phyloP scores from a whole-genome alignment of 2,888 invertebrate genomes.

The Chrysolina haemoptera region DNA sequence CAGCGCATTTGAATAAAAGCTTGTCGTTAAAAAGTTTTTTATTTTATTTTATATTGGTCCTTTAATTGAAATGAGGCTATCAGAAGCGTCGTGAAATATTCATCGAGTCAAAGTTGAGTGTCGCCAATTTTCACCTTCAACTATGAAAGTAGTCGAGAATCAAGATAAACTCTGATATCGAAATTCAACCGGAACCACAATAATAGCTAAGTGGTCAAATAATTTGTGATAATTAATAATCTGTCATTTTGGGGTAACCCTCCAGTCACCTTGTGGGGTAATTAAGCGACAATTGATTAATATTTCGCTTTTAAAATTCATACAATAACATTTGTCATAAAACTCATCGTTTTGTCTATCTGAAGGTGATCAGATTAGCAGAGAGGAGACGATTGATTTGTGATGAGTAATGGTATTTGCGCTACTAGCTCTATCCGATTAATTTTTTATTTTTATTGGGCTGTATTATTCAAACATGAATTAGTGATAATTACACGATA shows the following conservation, averaged over 20 bases:
- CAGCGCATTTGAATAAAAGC: no score
- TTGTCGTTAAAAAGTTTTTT: no score
- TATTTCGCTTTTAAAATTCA: neutral
- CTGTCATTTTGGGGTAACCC: slow-evolving; percentile 8
- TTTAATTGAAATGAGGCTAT: no score
- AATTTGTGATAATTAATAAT: neutral
- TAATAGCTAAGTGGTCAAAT: neutral
- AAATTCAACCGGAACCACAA: neutral
- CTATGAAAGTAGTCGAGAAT: neutral
- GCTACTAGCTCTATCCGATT: neutral
- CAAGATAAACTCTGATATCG: neutral
- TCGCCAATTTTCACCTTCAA: slow-evolving; percentile 3
- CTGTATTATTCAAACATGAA: neutral
- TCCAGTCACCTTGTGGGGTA: neutral
- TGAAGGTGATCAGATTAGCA: slow-evolving; percentile 5
- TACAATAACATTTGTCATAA: slow-evolving; percentile 16
- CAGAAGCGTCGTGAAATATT: neutral
- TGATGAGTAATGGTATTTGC: slow-evolving; percentile 19
- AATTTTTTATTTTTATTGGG: slow-evolving; percentile 11
- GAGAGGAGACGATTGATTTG: neutral
- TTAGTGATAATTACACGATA: slow-evolving; percentile 3
- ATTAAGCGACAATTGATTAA: slow-evolving; percentile 16
- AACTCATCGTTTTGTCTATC: slow-evolving; percentile 10
- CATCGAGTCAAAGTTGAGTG: neutral
- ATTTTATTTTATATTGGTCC: no score